Conservation (phyloP, 2,888 invertebrate species). For the Protonemura montana region DNA sequence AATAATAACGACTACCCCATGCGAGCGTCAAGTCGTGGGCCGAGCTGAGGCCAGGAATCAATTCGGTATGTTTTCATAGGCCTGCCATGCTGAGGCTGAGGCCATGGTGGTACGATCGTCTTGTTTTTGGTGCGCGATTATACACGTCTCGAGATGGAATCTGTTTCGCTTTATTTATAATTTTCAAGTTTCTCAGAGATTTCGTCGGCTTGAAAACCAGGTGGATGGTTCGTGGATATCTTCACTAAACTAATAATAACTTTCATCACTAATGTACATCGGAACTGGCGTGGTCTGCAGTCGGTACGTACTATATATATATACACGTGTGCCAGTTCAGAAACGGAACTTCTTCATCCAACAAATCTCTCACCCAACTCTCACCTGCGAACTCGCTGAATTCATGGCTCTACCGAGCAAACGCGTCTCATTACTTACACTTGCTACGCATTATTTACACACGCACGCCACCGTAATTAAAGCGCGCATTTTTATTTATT, state of each 20-base stretch:
- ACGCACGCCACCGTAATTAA: background rate
- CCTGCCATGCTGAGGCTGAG: background rate
- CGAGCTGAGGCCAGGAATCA: background rate
- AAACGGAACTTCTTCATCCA: background rate
- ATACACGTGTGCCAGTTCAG: background rate
- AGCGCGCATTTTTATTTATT: background rate
- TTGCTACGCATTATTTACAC: background rate
- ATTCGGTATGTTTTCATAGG: background rate
- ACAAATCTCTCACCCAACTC: background rate
- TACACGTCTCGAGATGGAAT: background rate
- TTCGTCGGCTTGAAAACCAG: background rate
- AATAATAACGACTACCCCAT: constrained; percentile 12
- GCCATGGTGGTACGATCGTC: background rate
- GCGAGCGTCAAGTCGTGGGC: background rate
- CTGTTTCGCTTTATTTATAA: constrained; percentile 9
- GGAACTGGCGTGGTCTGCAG: background rate
- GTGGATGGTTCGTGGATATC: background rate
- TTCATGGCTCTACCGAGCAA: background rate
- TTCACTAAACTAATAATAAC: constrained; percentile 12
- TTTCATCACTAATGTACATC: background rate
- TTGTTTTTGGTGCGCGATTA: background rate
- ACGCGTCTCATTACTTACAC: background rate
- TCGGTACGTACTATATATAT: no score
- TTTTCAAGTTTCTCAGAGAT: constrained; percentile 7
- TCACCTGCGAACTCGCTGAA: background rate